A percentile compares a stretch with the other conserved stretches of the same genome.
Evolutionary conservation across 2,888 invertebrate species (phyloP).

Genomic region (Scaptomyza polygonia): DNA sequence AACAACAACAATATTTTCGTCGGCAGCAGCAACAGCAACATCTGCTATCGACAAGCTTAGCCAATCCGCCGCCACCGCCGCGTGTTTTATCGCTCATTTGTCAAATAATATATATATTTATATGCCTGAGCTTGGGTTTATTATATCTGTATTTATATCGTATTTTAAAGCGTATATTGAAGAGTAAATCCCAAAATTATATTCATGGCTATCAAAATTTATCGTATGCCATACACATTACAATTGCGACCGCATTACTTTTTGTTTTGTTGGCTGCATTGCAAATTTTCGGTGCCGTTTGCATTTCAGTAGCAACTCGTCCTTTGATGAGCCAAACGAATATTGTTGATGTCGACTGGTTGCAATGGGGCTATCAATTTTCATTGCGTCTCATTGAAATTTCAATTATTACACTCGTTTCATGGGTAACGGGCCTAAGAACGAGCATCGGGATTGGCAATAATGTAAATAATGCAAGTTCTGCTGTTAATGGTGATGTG

Average conservation of each 20-base stretch:
- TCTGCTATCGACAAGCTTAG: conserved; percentile 57
- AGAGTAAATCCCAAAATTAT: conserved; percentile 91
- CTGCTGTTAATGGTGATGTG: conserved; percentile 52
- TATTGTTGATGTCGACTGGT: conserved; percentile 90
- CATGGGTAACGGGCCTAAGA: conserved; percentile 93
- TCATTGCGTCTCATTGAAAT: conserved; percentile 93
- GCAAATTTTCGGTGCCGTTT: conserved; percentile 92
- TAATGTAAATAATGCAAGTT: conserved; percentile 58
- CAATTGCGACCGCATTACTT: conserved; percentile 93
- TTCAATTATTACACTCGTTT: conserved; percentile 92
- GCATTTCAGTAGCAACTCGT: conserved; percentile 85
- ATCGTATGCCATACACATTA: conserved; percentile 94
- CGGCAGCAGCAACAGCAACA: conserved; percentile 73
- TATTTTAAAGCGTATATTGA: conserved; percentile 89
- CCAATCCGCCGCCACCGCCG: conserved; percentile 81
- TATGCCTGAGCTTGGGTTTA: conserved; percentile 92
- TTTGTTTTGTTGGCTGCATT: conserved; percentile 93
- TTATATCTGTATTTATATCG: conserved; percentile 94
- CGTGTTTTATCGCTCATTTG: conserved; percentile 90
- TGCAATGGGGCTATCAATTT: conserved; percentile 96
- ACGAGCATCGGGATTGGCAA: conserved; percentile 84
- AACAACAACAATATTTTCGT: conserved; percentile 75
- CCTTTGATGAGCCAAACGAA: conserved; percentile 82
- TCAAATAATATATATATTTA: conserved; percentile 93
- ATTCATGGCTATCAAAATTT: conserved; percentile 92